phyloP scores from a whole-genome alignment of 2,888 invertebrate species.

The Leptopterna dolabrata region DNA sequence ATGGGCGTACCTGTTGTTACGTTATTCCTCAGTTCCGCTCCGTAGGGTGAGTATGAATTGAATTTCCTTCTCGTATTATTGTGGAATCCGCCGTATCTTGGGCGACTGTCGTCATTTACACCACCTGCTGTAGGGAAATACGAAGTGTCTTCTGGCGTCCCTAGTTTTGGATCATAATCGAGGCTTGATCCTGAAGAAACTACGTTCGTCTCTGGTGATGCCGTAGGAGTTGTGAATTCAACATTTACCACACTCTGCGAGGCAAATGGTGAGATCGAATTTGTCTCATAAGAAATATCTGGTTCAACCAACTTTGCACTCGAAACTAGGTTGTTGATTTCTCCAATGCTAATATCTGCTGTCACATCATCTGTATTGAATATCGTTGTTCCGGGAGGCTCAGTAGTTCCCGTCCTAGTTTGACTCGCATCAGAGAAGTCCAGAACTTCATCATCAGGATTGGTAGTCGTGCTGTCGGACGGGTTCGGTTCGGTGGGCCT shows the following conservation, averaged over 20 bases:
- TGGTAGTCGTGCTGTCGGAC: slow-evolving; percentile 66
- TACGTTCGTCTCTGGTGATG: neutral
- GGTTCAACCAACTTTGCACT: slow-evolving; percentile 38
- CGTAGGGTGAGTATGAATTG: slow-evolving; percentile 61
- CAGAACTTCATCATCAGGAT: slow-evolving; percentile 75
- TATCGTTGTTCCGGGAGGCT: slow-evolving; percentile 50
- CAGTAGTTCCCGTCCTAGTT: slow-evolving; percentile 51
- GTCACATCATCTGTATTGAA: slow-evolving; percentile 26
- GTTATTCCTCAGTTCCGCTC: slow-evolving; percentile 59
- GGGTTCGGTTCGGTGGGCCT: slow-evolving; percentile 78
- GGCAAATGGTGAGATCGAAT: slow-evolving; percentile 35
- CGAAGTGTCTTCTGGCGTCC: slow-evolving; percentile 61
- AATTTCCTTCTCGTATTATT: slow-evolving; percentile 61
- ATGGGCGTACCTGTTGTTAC: slow-evolving; percentile 60
- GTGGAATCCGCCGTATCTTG: slow-evolving; percentile 65
- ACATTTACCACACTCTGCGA: neutral
- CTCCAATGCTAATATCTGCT: slow-evolving; percentile 50
- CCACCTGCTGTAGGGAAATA: slow-evolving; percentile 66
- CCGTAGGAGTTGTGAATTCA: slow-evolving; percentile 35
- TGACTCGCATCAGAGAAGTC: slow-evolving; percentile 78
- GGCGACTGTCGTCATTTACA: slow-evolving; percentile 63
- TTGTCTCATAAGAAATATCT: slow-evolving; percentile 48
- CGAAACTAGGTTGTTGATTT: slow-evolving; percentile 55
- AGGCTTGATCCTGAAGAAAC: neutral
- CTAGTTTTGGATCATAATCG: slow-evolving; percentile 47